Base-by-base conservation (phyloP, 2,113 vertebrate genomes). In the Rhineura floridana region DNA sequence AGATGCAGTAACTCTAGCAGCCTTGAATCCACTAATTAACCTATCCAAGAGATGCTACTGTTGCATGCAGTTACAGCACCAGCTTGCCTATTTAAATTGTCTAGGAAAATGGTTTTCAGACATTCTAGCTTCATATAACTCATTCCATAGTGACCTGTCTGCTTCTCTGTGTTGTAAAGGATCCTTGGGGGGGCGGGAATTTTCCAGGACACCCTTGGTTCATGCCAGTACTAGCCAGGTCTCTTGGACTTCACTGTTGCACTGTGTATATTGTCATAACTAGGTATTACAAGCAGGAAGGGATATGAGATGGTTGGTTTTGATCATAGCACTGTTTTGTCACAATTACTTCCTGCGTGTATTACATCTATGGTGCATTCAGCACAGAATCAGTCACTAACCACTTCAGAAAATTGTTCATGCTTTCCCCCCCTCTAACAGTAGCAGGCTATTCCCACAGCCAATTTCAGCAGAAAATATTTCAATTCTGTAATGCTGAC, bases 1-100 rank as follows among this genome's bases (percentile, higher is more conserved):
- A 36, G 9, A 13, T 52, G 21, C 17, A 21, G 30, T 69, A 15
- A 44, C 3, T 5, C 0, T 30, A 17, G 6, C 6, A 1, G 8
- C 55, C 25, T 0, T 9, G 25, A 36, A 21, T 0, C 3, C 59
- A 73, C 30, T 0, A 6, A 78, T 4, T 78, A 36, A 19, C 12
- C n/a, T 28, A 42, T 12, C 28, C 42, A 78, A 65, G 36, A 76
- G 19, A 21, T 63, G 72, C 42, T 21, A 30, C 33, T 65, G 46
- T 39, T n/a, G 55, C 28, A 36, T 28, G n/a, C 82, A 52, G 33
- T 6, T 52, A 33, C 21, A 55, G 19, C 46, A 70, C 33, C 3
- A 39, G 8, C 46, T 50, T n/a, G 46, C n/a, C 17, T 52, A 10
- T 10, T 17, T 70, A 17, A 67, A 33, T 48, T 8, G 3, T 9